Evolutionary conservation across 1,140 invertebrate species (phyloP).

Genomic region (Heliothis subflexa): DNA sequence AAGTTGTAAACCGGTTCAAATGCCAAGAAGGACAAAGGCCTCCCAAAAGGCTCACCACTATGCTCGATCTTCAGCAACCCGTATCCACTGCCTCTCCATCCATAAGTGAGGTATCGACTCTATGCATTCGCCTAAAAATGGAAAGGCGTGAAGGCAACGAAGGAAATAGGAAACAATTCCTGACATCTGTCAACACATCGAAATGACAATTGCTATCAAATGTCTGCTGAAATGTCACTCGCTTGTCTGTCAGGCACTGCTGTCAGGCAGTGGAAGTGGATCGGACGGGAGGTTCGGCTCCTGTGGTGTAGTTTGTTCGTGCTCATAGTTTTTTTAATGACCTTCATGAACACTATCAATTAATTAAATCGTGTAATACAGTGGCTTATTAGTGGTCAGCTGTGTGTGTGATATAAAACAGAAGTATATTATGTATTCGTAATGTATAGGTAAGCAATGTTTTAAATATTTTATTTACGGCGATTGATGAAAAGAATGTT

Average conservation of each 20-base stretch:
- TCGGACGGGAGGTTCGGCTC: conserved; percentile 18
- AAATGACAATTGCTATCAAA: background rate
- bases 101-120: too few relatives aligned
- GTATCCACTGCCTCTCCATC: too few relatives aligned
- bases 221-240: background rate
- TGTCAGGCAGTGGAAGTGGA: background rate
- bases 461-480: background rate
- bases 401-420: conserved; percentile 17
- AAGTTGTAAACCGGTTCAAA: too few relatives aligned
- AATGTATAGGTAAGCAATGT: conserved; percentile 15
- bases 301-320: conserved; percentile 5
- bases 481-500: background rate
- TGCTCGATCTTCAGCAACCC: too few relatives aligned
- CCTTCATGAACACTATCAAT: conserved; percentile 11
- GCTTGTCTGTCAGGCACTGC: background rate
- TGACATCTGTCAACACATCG: too few relatives aligned
- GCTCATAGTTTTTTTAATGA: background rate
- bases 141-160: too few relatives aligned
- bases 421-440: conserved; percentile 11
- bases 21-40: too few relatives aligned
- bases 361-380: conserved; percentile 23
- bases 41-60: too few relatives aligned
- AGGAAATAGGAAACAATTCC: too few relatives aligned
- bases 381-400: background rate
- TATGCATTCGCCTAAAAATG: too few relatives aligned